Percentiles rank a stretch among this genome's conserved stretches.
These are phyloP conservation scores for Albula goreensis DNA, from an alignment of 2,113 vertebrate species.

Conservation along the genomic window DNA sequence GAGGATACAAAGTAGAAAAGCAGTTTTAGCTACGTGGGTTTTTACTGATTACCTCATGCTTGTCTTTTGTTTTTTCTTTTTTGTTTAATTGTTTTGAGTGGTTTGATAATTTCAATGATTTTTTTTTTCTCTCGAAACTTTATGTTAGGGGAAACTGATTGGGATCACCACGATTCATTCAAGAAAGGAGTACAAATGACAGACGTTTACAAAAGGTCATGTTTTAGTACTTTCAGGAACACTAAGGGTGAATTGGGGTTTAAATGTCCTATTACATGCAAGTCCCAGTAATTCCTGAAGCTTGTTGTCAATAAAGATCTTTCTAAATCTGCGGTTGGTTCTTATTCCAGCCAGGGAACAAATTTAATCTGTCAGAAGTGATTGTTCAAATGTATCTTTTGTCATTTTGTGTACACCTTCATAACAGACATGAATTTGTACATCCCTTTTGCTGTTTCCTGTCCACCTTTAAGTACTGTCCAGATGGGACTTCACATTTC, in stretches of 20 bases:
- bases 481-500: too few species aligned
- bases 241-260: not conserved
- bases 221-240: not conserved
- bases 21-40: constrained; percentile 27
- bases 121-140: not conserved
- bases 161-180: not conserved
- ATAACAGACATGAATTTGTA: too few species aligned
- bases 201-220: not conserved
- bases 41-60: constrained; percentile 25
- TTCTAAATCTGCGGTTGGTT: not conserved
- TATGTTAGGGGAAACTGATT: constrained; percentile 11
- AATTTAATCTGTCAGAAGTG: not conserved
- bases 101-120: not conserved
- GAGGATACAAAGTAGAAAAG: constrained; percentile 44
- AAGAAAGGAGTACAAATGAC: not conserved
- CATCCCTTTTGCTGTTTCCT: too few species aligned
- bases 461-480: too few species aligned
- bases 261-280: not conserved
- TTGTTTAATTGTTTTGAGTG: constrained; percentile 6
- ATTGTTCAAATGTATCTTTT: too few species aligned
- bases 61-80: constrained; percentile 22
- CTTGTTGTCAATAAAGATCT: not conserved
- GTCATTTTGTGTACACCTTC: too few species aligned
- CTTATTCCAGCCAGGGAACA: not conserved
- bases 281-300: not conserved